These are phyloP conservation scores for Phataginus tetradactyla DNA, from an alignment of 2,797 vertebrate species.

Conservation along the genomic window DNA sequence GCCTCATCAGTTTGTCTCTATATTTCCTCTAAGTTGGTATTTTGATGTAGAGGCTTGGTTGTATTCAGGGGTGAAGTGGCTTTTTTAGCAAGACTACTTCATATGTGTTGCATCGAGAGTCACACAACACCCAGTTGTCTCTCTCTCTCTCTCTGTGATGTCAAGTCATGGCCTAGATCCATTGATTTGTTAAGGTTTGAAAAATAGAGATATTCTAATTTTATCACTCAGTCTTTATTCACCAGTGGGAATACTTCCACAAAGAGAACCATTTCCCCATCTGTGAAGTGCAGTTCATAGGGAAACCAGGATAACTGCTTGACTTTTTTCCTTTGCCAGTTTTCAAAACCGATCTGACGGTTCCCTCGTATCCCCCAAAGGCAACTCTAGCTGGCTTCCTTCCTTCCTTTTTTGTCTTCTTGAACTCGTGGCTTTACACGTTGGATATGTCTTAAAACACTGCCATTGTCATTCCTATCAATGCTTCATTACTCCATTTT, in stretches of 20 bases:
- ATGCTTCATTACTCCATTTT: background rate
- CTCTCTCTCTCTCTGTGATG: background rate
- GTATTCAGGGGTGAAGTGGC: background rate
- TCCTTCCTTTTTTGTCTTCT: background rate
- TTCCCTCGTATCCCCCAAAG: background rate
- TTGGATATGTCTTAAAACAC: background rate
- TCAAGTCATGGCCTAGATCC: background rate
- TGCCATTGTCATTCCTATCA: background rate
- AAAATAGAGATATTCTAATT: background rate
- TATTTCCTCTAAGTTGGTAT: background rate
- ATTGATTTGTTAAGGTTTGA: background rate
- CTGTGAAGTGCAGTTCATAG: background rate
- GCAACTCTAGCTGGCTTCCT: background rate
- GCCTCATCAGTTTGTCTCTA: background rate
- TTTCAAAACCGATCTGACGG: background rate
- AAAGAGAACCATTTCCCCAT: background rate
- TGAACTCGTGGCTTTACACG: background rate
- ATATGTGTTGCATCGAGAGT: background rate
- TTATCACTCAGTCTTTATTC: background rate
- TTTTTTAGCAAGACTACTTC: background rate
- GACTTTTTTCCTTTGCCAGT: background rate
- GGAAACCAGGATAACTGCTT: background rate
- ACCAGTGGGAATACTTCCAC: background rate
- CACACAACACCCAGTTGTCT: no score
- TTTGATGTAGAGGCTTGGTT: background rate